Base-by-base conservation (phyloP, 2,888 invertebrate genomes). In the Esperia sulphurella region DNA sequence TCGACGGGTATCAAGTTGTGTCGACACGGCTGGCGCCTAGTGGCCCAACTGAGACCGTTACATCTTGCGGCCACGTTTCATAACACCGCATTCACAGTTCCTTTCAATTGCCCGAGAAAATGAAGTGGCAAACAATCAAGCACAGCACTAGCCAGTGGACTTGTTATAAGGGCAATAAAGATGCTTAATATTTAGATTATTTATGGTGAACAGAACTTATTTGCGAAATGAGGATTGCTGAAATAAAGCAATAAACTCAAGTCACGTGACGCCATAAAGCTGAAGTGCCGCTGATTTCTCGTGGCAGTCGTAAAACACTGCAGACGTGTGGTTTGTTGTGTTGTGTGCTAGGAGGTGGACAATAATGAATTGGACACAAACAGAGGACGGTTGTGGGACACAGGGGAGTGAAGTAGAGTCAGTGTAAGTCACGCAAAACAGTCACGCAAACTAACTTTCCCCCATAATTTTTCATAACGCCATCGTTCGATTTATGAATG, bases 381-480 rank as follows among this genome's bases (percentile, higher is more conserved):
- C 71, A 75, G 71, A 75, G 75, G 75, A 71, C 39, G 14, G 71
- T 72, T 76, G 69, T 76, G 67, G 75, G 69, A 79, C 73, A 76
- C 61, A 59, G 65, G 67, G 67, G 70, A 69, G 69, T 65, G 66
- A 55, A 59, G 62, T 70, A 63, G 61, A 63, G 66, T 58, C 58
- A 64, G 56, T 67, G 68, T 59, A 74, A 69, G 79, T 76, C 82
- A 84, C 81, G 83, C 82, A 68, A 83, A 70, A 68, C 70, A 58
- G 77, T 79, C 85, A 83, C 78, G 83, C 77, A 68, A 79, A 68
- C 61, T 65, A 73, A 74, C 75, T 78, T 79, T 76, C 76, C 72
- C n/a, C 71, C 68, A 65, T 60, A 66, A 75, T 79, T 77, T 70
- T 61, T 71, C 65, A 65, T 66, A 66, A 63, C 61, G 57, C 68